Conservation (phyloP, 2,888 invertebrate species). For the Cybosia mesomella region DNA sequence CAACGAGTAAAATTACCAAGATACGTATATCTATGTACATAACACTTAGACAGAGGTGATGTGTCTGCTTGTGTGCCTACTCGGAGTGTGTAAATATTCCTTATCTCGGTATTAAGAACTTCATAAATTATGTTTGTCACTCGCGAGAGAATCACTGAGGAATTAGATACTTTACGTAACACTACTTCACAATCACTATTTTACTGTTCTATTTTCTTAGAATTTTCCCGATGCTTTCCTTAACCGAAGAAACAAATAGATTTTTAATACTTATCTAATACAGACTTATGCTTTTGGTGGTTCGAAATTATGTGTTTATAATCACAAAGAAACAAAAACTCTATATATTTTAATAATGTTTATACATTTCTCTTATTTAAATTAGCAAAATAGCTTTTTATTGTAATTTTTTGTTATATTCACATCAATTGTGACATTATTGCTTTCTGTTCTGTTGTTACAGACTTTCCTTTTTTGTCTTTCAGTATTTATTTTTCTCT, state of each 20-base stretch:
- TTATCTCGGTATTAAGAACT: conserved; percentile 85
- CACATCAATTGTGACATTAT: not conserved
- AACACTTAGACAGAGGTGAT: conserved; percentile 81
- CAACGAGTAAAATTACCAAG: conserved; percentile 81
- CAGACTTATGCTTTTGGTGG: not conserved
- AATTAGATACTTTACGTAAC: conserved; percentile 21
- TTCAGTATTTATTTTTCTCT: not conserved
- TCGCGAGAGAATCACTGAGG: conserved; percentile 69
- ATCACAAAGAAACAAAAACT: not conserved
- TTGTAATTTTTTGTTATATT: not conserved
- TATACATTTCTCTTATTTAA: not conserved
- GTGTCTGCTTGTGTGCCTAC: conserved; percentile 76
- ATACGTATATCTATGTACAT: conserved; percentile 82
- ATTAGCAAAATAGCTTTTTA: not conserved
- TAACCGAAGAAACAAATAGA: not conserved
- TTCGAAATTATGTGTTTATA: not conserved
- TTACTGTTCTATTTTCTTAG: conserved; percentile 7
- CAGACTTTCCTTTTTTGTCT: not conserved
- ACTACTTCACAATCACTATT: conserved; percentile 3
- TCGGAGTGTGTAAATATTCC: conserved; percentile 82
- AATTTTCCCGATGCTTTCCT: not conserved
- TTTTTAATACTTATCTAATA: not conserved
- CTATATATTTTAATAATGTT: not conserved
- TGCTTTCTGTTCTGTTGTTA: not conserved
- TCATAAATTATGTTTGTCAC: conserved; percentile 87